Conservation (phyloP, 2,797 vertebrate genomes). For the Acanthiza pusilla region DNA sequence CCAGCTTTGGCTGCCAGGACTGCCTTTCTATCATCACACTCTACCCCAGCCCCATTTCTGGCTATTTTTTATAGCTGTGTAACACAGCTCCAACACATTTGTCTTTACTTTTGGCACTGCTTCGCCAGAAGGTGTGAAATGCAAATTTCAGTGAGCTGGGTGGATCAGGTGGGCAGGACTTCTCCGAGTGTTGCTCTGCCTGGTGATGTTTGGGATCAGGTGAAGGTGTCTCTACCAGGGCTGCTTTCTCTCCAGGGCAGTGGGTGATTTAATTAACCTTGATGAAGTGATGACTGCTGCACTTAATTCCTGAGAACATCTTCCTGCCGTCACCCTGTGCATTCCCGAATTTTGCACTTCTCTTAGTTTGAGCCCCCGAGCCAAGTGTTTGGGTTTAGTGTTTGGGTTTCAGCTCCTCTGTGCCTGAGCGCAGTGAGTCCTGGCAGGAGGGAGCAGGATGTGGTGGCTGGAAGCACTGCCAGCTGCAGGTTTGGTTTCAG, state of each 20-base stretch:
- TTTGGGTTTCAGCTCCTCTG: not conserved
- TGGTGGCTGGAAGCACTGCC: not conserved
- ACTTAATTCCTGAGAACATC: too few species aligned
- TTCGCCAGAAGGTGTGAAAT: not conserved
- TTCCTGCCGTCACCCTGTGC: not conserved
- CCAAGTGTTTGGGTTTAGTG: not conserved
- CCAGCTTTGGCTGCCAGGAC: not conserved
- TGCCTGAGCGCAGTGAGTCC: not conserved
- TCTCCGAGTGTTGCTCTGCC: not conserved
- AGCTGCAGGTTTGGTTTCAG: constrained; percentile 13
- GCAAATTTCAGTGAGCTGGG: not conserved
- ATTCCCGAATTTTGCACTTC: not conserved
- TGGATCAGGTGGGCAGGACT: not conserved
- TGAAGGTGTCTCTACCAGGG: not conserved
- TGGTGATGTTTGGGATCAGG: not conserved
- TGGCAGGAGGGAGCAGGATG: not conserved
- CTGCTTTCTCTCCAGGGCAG: not conserved
- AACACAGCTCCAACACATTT: not conserved
- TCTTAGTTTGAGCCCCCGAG: not conserved
- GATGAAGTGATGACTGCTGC: not conserved
- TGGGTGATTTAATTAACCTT: not conserved
- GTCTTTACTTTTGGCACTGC: not conserved
- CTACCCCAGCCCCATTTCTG: not conserved
- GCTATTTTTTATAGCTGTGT: not conserved
- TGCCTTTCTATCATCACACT: not conserved